Conservation (phyloP, 2,888 invertebrate species). For the Xylocampa areola region DNA sequence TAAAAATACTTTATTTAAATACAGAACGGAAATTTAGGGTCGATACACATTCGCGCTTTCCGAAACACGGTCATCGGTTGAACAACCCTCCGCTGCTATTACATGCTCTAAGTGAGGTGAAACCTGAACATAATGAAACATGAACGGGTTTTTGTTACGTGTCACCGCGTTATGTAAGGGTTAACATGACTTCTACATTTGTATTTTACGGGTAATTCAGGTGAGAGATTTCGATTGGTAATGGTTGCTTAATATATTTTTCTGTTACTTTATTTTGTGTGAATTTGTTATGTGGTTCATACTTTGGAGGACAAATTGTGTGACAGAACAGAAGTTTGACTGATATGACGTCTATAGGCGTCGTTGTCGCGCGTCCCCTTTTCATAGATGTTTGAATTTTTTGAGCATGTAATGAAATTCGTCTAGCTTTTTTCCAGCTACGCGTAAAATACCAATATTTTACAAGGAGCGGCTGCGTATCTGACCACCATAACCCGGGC, state of each 20-base stretch:
- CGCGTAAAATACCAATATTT: no score
- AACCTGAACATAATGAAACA: conserved; percentile 28
- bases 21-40: conserved; percentile 17
- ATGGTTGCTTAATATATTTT: conserved; percentile 18
- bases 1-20: conserved; percentile 36
- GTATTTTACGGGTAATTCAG: conserved; percentile 33
- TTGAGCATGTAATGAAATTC: no score
- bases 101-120: conserved; percentile 26
- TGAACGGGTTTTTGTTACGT: conserved; percentile 25
- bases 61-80: conserved; percentile 31
- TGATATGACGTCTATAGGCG: no score
- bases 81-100: conserved; percentile 31
- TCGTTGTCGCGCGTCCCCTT: no score
- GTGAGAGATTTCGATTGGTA: conserved; percentile 25
- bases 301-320: no score
- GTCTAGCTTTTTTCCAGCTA: no score
- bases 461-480: no score
- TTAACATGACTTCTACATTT: conserved; percentile 24
- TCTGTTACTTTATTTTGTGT: neutral
- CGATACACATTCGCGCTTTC: conserved; percentile 10
- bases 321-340: no score
- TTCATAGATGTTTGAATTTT: no score
- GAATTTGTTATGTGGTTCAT: no score
- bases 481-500: no score
- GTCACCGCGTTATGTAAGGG: conserved; percentile 15